A percentile compares a stretch with the other conserved stretches of the same genome.
phyloP scores from a whole-genome alignment of 2,113 vertebrate genomes.

The Bufo gargarizans region DNA sequence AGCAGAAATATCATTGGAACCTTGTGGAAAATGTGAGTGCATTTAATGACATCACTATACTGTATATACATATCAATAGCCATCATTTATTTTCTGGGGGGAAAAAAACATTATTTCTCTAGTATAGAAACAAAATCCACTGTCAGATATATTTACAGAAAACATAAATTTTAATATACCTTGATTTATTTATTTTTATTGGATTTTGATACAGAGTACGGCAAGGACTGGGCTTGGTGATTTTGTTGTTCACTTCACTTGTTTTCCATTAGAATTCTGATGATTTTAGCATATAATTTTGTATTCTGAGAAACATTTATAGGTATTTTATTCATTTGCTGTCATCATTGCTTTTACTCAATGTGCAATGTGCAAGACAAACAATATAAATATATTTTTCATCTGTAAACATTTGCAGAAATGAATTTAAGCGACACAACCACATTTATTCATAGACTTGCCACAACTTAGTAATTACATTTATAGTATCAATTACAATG shows the following conservation, averaged over 20 bases:
- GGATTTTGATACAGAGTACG: background rate
- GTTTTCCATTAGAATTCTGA: background rate
- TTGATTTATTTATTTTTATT: background rate
- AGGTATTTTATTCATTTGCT: background rate
- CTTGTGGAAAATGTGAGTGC: background rate
- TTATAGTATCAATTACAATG: no score
- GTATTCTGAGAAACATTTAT: background rate
- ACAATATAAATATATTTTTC: no score
- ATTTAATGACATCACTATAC: background rate
- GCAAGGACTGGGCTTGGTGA: no score
- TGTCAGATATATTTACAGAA: background rate
- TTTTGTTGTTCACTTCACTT: background rate
- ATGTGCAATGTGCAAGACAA: background rate
- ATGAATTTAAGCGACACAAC: no score
- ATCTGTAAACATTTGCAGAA: background rate
- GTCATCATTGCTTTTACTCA: background rate
- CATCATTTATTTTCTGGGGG: background rate
- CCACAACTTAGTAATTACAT: no score
- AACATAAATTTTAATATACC: background rate
- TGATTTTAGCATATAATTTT: background rate
- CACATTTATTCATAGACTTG: no score
- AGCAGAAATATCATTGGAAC: background rate
- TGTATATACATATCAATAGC: background rate
- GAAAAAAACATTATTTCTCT: background rate
- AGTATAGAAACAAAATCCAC: background rate